phyloP scores from a whole-genome alignment of 2,888 invertebrate genomes.

The Caradrina kadenii region DNA sequence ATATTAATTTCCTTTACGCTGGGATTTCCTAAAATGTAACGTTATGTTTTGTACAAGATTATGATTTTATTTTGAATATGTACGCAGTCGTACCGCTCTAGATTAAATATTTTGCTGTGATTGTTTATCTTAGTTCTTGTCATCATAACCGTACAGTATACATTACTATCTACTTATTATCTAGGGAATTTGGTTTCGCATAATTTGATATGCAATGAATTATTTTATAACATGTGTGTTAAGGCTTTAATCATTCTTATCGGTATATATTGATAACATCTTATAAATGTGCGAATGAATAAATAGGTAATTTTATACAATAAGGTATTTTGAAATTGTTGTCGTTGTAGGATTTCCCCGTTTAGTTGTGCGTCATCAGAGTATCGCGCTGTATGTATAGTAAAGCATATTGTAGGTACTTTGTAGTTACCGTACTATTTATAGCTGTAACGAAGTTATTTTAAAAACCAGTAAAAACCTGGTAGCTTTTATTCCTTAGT shows the following conservation, averaged over 20 bases:
- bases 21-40: slow-evolving; percentile 35
- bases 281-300: slow-evolving; percentile 18
- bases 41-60: slow-evolving; percentile 14
- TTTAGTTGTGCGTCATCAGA: slow-evolving; percentile 37
- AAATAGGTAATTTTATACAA: slow-evolving; percentile 3
- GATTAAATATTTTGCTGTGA: slow-evolving; percentile 1
- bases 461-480: slow-evolving; percentile 41
- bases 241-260: slow-evolving; percentile 19
- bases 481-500: background rate
- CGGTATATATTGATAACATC: slow-evolving; percentile 34
- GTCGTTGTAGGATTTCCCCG: slow-evolving; percentile 52
- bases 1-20: slow-evolving; percentile 36
- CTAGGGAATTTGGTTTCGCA: slow-evolving; percentile 17
- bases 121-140: slow-evolving; percentile 9
- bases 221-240: slow-evolving; percentile 7
- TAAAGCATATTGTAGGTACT: slow-evolving; percentile 16
- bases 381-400: slow-evolving; percentile 14
- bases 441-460: slow-evolving; percentile 36
- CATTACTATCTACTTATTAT: background rate
- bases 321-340: slow-evolving; percentile 23
- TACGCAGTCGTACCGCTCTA: background rate
- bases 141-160: background rate
- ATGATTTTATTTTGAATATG: background rate
- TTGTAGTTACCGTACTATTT: slow-evolving; percentile 30
- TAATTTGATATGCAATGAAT: slow-evolving; percentile 10